These are phyloP conservation scores for Pelusios castaneus DNA, from an alignment of 2,113 vertebrate species.

Conservation along the genomic window DNA sequence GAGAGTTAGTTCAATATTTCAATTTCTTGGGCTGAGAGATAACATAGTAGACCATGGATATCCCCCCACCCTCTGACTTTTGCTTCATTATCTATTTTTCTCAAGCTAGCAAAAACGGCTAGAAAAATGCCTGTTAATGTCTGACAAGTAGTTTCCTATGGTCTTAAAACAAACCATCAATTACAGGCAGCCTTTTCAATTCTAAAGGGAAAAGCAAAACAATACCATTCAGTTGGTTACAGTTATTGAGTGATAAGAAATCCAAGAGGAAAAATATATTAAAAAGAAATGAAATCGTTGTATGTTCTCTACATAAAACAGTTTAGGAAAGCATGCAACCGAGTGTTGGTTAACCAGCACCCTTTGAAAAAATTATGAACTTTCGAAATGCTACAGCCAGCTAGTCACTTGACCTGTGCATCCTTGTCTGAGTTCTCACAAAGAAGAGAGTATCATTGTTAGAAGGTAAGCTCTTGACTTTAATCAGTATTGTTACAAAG, in stretches of 20 bases:
- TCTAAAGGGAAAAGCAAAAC: conserved; percentile 42
- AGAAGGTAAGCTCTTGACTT: neutral
- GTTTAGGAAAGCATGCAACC: conserved; percentile 4
- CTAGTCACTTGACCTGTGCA: neutral
- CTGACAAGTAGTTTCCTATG: conserved; percentile 69
- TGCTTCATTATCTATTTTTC: conserved; percentile 69
- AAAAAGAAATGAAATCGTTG: neutral
- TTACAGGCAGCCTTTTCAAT: conserved; percentile 62
- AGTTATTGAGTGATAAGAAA: conserved; percentile 26
- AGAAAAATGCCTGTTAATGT: conserved; percentile 68
- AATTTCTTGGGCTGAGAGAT: neutral
- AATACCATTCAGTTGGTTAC: neutral
- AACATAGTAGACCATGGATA: conserved; percentile 5
- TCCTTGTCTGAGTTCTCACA: neutral
- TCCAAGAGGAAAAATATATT: neutral
- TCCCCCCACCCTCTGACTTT: conserved; percentile 13
- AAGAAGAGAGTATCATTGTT: neutral
- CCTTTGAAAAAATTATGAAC: neutral
- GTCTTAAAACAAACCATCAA: conserved; percentile 65
- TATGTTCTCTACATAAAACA: neutral
- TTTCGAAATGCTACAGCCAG: neutral
- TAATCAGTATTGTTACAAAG: neutral
- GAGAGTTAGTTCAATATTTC: neutral
- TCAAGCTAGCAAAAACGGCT: conserved; percentile 49
- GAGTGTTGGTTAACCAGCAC: neutral